Base-by-base conservation (phyloP, 2,113 vertebrate species). In the Phylloscopus trochilus region DNA sequence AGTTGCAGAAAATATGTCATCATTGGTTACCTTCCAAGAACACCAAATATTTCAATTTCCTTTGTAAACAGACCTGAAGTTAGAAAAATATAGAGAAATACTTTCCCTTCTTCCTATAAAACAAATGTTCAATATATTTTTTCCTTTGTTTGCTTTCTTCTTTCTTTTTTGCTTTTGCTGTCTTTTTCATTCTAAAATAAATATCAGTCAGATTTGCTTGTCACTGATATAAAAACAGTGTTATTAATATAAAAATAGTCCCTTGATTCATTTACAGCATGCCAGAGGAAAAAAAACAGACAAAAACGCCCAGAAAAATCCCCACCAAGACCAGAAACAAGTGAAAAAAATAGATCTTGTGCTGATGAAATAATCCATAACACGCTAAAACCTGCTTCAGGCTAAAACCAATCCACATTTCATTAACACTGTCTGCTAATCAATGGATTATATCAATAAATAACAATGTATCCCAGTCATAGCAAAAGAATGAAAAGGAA, bases 131-230 rank as follows among this genome's bases (percentile, higher is more conserved):
- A 31, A 21, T n/a, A 20, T 30, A 18, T 56, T 4, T 73, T 75
- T 53, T 43, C 7, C 13, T 87, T 84, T 80, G 9, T 55, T 83
- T 93, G 19, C 15, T 87, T 69, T 81, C 33, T 80, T 89, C 21
- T 89, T 89, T 85, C 16, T n/a, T n/a, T n/a, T n/a, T n/a, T n/a
- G n/a, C n/a, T n/a, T n/a, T n/a, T n/a, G n/a, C 14, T n/a, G 6
- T 68, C 30, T 89, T 84, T 87, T 33, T 87, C 7, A n/a, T 79
- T 91, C 67, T 73, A 73, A 83, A 66, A 62, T 62, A 76, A 78
- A 70, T 43, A 41, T 70, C 37, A 51, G 26, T 83, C 55, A 55
- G 20, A 73, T 83, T 86, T 67, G 5, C 70, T 82, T 94, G 46
- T 15, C 13, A 63, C 28, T 46, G 64, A n/a, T 52, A 20, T 10